Base-by-base conservation (phyloP, 2,888 invertebrate species). In the Charanyca ferruginea region DNA sequence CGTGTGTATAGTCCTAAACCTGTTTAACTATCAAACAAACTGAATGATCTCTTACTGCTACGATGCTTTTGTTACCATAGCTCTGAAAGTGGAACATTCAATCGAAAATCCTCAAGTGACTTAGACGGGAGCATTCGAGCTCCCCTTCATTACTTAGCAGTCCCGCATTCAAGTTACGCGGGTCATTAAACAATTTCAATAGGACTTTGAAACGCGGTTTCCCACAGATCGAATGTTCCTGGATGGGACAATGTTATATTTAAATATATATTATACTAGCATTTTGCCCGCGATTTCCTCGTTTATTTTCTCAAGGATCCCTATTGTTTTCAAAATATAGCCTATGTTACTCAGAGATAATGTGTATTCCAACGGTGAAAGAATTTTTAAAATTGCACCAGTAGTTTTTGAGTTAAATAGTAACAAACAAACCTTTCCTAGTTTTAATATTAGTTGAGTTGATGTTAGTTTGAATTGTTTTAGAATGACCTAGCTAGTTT, bases 111-210 rank as follows among this genome's bases (percentile, higher is more conserved):
- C 70, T 57, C 64, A 55, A 77, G 65, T 70, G 69, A 72, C 65
- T 65, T 75, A 73, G 71, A 67, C 73, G 73, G 68, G 65, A 72
- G 71, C 66, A 48, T 75, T 75, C 73, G 42, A 63, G 49, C 68
- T 78, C 78, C 81, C 83, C 85, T 83, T 84, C 77, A 83, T 85
- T 83, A 84, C 83, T 83, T 81, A 76, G 63, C 66, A 70, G 74
- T 77, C 84, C 84, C 80, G 78, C 82, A 83, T 86, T 85, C 80
- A 83, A 83, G 83, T 85, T 85, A 84, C 81, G 78, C 84, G 85
- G 86, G 79, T 85, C 89, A 88, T 88, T 89, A 85, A 83, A 83
- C 88, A 88, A 81, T 86, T 84, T 87, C 80, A 87, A 87, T 86
- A 71, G 84, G 81, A 84, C 79, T 77, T 80, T 79, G 80, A 82